These are phyloP conservation scores for Oncorhynchus nerka DNA, from an alignment of 2,113 vertebrate genomes.

Conservation along the genomic window DNA sequence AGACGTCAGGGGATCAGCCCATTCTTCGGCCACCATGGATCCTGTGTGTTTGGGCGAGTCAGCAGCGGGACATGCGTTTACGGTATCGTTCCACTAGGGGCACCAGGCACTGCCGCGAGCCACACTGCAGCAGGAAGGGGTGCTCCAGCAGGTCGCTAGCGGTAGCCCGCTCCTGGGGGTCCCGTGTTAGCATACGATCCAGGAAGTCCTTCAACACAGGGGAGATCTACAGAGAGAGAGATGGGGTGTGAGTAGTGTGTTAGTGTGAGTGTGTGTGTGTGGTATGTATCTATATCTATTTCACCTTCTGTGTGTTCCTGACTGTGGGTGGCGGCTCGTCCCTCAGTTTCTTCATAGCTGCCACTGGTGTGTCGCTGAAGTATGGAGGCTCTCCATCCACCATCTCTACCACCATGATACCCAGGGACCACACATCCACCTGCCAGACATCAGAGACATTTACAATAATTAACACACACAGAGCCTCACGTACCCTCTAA, in stretches of 20 bases:
- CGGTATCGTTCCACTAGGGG: slow-evolving; percentile 87
- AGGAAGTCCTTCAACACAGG: slow-evolving; percentile 89
- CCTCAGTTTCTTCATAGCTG: slow-evolving; percentile 90
- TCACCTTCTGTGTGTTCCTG: slow-evolving; percentile 82
- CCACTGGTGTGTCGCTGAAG: slow-evolving; percentile 88
- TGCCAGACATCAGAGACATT: slow-evolving; percentile 46
- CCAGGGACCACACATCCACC: slow-evolving; percentile 95
- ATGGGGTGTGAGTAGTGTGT: not conserved
- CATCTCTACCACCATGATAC: slow-evolving; percentile 98
- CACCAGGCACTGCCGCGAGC: slow-evolving; percentile 81
- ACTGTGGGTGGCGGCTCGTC: slow-evolving; percentile 83
- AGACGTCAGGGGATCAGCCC: not conserved
- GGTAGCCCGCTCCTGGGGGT: slow-evolving; percentile 76
- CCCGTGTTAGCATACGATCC: slow-evolving; percentile 83
- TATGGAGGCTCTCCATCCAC: slow-evolving; percentile 92
- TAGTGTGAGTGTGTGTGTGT: not conserved
- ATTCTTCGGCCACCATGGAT: too few relatives aligned
- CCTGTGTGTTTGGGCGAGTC: slow-evolving; percentile 4
- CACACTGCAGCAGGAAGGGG: slow-evolving; percentile 86
- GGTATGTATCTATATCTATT: slow-evolving; percentile 1
- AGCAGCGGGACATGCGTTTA: slow-evolving; percentile 74
- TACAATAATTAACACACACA: not conserved
- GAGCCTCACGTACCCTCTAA: not conserved
- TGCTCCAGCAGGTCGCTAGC: slow-evolving; percentile 86
- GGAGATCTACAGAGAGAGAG: slow-evolving; percentile 76